These are phyloP conservation scores for Columba guinea DNA, from an alignment of 2,797 vertebrate species.

Conservation along the genomic window DNA sequence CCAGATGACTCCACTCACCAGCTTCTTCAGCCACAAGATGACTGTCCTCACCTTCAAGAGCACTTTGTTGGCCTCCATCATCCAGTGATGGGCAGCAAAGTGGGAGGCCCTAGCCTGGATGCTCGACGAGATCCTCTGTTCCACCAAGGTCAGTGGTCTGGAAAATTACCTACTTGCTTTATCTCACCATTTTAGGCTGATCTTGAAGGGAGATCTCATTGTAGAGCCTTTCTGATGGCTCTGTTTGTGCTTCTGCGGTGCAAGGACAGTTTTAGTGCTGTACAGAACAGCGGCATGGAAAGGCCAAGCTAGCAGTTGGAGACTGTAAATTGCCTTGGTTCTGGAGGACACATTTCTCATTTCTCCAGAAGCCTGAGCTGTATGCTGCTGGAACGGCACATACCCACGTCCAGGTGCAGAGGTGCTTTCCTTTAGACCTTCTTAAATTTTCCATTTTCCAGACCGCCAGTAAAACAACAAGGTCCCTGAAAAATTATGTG, in stretches of 20 bases:
- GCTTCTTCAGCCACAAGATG: constrained; percentile 75
- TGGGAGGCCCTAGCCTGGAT: constrained; percentile 46
- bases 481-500: neutral
- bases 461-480: neutral
- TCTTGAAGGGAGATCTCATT: neutral
- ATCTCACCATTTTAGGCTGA: neutral
- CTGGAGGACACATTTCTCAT: neutral
- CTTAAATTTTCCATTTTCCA: neutral
- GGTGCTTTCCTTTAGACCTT: neutral
- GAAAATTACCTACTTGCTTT: neutral
- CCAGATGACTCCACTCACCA: constrained; percentile 82
- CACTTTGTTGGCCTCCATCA: constrained; percentile 63
- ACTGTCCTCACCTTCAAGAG: constrained; percentile 67
- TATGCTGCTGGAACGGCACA: neutral
- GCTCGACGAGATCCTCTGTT: constrained; percentile 64
- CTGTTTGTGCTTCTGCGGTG: neutral
- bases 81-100: constrained; percentile 54
- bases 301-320: neutral
- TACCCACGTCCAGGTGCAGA: neutral
- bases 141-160: constrained; percentile 71
- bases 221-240: neutral
- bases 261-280: neutral
- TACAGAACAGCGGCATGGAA: neutral
- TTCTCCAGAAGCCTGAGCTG: neutral
- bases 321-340: neutral